Base-by-base conservation (phyloP, 2,888 invertebrate species). In the Tribolium freemani region DNA sequence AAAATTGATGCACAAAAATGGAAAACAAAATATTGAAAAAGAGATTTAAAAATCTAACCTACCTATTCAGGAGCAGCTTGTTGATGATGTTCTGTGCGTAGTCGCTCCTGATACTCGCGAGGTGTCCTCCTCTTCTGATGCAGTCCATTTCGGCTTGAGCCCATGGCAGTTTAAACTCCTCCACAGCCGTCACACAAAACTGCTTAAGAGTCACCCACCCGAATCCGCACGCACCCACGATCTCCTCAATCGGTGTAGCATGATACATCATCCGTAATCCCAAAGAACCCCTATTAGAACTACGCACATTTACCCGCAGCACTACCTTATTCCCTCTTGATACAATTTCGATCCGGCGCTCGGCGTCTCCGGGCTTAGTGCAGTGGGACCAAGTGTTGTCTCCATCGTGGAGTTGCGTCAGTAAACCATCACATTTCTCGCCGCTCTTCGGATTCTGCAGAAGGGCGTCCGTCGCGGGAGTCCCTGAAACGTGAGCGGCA, bases 131-230 rank as follows among this genome's bases (percentile, higher is more conserved):
- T 11, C 88, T 83, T 69, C 88, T 86, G 2, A 86, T 88, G 79
- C 93, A 93, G 80, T 92, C 90, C 16, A 88, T 88, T 81, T 93
- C 93, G 0, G 93, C 92, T 72, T 91, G 90, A 9, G 88, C 85
- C 93, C 93, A 94, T 0, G 91, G 85, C 76, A 90, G 84, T 77
- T 88, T 88, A 3, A 87, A 84, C 48, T 88, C 88, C 77, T 92
- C 90, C 71, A 91, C 86, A 4, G 90, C 90, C 66, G 90, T 85
- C 79, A 93, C 88, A 82, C 93, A 93, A 83, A 91, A 91, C 77
- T 91, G 91, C 56, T 90, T 89, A 72, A 91, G 87, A 2, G 90
- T 86, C 71, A 93, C 90, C 92, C 93, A 93, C 0, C 93, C 93
- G 77, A 91, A 93, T 53, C 91, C 91, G 84, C 93, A 93, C 76